Evolutionary conservation across 2,888 invertebrate species (phyloP).

Genomic region (Cheilosia urbana): DNA sequence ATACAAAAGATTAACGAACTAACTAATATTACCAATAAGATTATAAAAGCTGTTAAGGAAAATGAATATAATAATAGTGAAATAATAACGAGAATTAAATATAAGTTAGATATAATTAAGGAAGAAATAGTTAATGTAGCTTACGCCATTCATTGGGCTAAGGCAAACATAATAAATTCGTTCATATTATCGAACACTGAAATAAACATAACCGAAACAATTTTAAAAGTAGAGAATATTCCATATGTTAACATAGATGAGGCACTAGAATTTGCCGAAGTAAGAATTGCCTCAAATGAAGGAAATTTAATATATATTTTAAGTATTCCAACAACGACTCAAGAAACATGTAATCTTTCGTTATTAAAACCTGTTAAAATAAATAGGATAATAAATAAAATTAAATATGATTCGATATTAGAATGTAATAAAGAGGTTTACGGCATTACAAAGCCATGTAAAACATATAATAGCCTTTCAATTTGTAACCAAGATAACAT

Average conservation of each 20-base stretch:
- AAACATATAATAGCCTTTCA: constrained; percentile 32
- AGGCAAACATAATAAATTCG: constrained; percentile 65
- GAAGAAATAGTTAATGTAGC: no score
- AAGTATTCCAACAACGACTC: constrained; percentile 60
- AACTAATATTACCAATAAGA: no score
- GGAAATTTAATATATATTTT: constrained; percentile 67
- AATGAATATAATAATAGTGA: no score
- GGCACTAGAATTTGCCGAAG: constrained; percentile 72
- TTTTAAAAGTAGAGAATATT: constrained; percentile 66
- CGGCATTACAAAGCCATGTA: constrained; percentile 51
- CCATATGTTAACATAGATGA: constrained; percentile 71
- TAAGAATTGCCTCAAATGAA: constrained; percentile 71
- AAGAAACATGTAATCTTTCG: constrained; percentile 59
- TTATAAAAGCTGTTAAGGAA: no score
- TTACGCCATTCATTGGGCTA: no score
- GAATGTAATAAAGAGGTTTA: constrained; percentile 52
- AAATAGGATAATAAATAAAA: constrained; percentile 47
- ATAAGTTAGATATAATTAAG: no score
- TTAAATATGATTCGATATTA: constrained; percentile 51
- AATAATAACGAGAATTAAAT: no score
- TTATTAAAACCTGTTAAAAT: constrained; percentile 67
- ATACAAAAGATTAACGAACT: no score
- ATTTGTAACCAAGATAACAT: constrained; percentile 55
- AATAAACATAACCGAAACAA: constrained; percentile 59
- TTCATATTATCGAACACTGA: constrained; percentile 68